Evolutionary conservation across 2,888 invertebrate species (phyloP).

Genomic region (Dusona sp.): DNA sequence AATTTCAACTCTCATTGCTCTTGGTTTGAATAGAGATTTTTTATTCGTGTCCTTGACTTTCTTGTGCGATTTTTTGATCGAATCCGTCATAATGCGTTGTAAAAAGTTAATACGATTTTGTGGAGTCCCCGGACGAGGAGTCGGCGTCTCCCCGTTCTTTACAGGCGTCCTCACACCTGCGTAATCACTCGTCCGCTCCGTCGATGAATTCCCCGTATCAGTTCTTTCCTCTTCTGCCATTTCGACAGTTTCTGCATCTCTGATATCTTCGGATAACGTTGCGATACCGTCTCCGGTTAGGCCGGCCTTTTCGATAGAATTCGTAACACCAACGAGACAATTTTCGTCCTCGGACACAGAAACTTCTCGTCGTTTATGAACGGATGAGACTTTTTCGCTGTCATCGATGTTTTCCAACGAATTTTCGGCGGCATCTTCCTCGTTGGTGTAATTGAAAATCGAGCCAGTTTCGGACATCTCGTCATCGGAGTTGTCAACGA

Average conservation of each 20-base stretch:
- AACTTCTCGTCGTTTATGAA: constrained; percentile 6
- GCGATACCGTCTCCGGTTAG: background rate
- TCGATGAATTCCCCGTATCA: constrained; percentile 3
- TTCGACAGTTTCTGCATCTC: background rate
- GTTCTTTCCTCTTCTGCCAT: background rate
- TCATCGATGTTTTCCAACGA: too few relatives aligned
- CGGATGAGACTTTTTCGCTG: background rate
- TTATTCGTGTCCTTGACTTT: constrained; percentile 79
- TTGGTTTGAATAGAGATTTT: constrained; percentile 73
- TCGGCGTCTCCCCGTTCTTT: constrained; percentile 10
- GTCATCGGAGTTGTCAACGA: constrained; percentile 71
- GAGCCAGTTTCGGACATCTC: constrained; percentile 75
- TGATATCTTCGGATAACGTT: background rate
- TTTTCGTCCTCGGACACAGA: constrained; percentile 33
- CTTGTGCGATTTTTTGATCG: constrained; percentile 81
- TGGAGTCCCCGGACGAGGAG: constrained; percentile 73
- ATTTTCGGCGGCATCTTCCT: background rate
- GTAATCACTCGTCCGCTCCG: background rate
- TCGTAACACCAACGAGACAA: background rate
- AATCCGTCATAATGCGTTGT: constrained; percentile 75
- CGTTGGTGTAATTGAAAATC: constrained; percentile 69
- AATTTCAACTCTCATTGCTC: constrained; percentile 40
- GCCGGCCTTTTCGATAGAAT: background rate
- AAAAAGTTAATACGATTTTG: constrained; percentile 77
- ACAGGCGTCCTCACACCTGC: constrained; percentile 3